Percentiles rank a stretch among this genome's conserved stretches.
These are phyloP conservation scores for Vanessa tameamea DNA, from an alignment of 1,140 invertebrate species.

Conservation along the genomic window DNA sequence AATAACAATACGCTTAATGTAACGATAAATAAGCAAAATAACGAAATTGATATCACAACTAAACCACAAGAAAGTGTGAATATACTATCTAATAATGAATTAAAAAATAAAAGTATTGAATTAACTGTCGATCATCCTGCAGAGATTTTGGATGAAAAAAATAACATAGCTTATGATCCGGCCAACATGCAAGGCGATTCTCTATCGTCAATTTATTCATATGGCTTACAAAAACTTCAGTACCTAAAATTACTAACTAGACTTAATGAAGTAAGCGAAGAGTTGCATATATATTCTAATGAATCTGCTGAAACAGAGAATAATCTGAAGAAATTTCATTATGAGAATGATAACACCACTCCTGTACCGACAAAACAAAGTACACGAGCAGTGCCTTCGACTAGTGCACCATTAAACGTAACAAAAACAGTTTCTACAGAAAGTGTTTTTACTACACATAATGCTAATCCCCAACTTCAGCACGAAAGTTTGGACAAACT, in stretches of 20 bases:
- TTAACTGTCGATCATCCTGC: conserved; percentile 37
- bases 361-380: conserved; percentile 22
- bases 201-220: conserved; percentile 68
- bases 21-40: conserved; percentile 23
- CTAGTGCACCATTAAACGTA: conserved; percentile 26
- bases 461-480: conserved; percentile 44
- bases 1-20: conserved; percentile 33
- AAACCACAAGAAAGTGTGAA: conserved; percentile 36
- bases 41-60: conserved; percentile 34
- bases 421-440: conserved; percentile 37
- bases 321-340: conserved; percentile 57
- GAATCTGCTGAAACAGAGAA: conserved; percentile 51
- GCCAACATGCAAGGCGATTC: conserved; percentile 76
- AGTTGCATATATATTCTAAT: conserved; percentile 64
- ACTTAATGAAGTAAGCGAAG: conserved; percentile 64
- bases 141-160: conserved; percentile 43
- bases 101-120: conserved; percentile 31
- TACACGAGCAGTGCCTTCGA: conserved; percentile 39
- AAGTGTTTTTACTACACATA: conserved; percentile 45
- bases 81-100: conserved; percentile 25
- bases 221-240: conserved; percentile 69
- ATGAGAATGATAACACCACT: conserved; percentile 51
- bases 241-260: conserved; percentile 65
- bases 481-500: conserved; percentile 37
- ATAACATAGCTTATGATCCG: conserved; percentile 66